phyloP scores from a whole-genome alignment of 2,797 vertebrate genomes.

The Typhlichthys subterraneus region DNA sequence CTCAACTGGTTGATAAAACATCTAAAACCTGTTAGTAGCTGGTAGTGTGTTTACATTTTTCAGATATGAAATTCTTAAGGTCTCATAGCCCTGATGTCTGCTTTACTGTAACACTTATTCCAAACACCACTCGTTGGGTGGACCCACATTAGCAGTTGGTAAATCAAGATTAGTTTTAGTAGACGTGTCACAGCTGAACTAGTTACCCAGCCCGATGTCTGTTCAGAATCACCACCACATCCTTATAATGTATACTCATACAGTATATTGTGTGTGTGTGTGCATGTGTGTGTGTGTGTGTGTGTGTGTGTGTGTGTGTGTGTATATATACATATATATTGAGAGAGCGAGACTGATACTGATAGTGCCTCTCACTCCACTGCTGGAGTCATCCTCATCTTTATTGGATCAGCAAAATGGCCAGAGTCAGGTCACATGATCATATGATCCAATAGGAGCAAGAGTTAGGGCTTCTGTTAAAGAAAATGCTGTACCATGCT shows the following conservation, averaged over 20 bases:
- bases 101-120: not conserved
- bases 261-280: conserved; percentile 2
- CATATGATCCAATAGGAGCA: conserved; percentile 60
- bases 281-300: not conserved
- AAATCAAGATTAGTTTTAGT: not conserved
- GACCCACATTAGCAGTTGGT: conserved; percentile 6
- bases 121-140: not conserved
- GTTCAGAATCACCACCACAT: conserved; percentile 44
- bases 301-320: conserved; percentile 8
- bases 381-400: conserved; percentile 48
- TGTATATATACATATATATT: conserved; percentile 15
- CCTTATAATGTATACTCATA: conserved; percentile 33
- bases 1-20: conserved; percentile 2
- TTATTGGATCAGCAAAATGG: conserved; percentile 74
- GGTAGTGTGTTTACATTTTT: conserved; percentile 57
- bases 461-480: conserved; percentile 33
- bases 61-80: conserved; percentile 31
- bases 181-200: conserved; percentile 30
- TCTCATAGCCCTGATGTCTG: not conserved
- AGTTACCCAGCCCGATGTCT: conserved; percentile 12
- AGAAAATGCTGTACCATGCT: conserved; percentile 48
- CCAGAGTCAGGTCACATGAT: conserved; percentile 78
- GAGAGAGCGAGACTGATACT: conserved; percentile 17
- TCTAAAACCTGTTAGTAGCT: conserved; percentile 6
- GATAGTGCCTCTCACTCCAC: conserved; percentile 54